Evolutionary conservation across 2,113 vertebrate species (phyloP), one percentile per base, ranked within the genome.

Genomic region (Crotalus horridus): DNA sequence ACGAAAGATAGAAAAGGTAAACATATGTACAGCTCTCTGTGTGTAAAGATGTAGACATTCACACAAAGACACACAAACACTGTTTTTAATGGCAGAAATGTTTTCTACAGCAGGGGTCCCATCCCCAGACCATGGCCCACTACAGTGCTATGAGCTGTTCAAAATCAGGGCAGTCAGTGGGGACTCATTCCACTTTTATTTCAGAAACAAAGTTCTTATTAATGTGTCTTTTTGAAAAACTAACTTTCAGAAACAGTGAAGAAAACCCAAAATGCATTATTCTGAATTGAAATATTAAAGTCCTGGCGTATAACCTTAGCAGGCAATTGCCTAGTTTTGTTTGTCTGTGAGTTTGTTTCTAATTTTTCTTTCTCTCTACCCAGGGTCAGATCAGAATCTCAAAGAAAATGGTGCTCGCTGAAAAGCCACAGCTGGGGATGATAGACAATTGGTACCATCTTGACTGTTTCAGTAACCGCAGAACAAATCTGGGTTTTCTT

Each of bases 401-500:
- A 39, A 99, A 99, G 97, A 99, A 99, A 97, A 97, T 98, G 7
- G 96, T 99, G 94, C 98, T 99, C 95, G 97, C 98, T 0, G 99
- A 99, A 93, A 99, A 99, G 96, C 99, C 99, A 0, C 99, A 99
- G 94, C 97, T 99, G 96, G 99, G 99, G 29, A 98, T 99, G 98
- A 99, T 99, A 0, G 99, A 99, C 96, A 99, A 99, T 96, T 99
- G 99, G 99, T 99, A 99, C 97, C 99, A 99, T 96, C 98, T 98
- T 0, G 95, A 96, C 58, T 99, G 99, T 96, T 99, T 99, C 2
- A 98, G 99, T 95, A 97, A 97, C 95, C 97, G 96, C 43, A 97
- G 99, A 10, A 98, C 98, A 3, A 98, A 99, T 74, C 98, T 99
- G 95, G 97, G 96, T 39, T 99, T 99, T 94, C 98, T 98, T 89